Percentiles rank a stretch among this genome's conserved stretches.
These are phyloP conservation scores for Candoia aspera DNA, from an alignment of 2,113 vertebrate species.

Conservation along the genomic window DNA sequence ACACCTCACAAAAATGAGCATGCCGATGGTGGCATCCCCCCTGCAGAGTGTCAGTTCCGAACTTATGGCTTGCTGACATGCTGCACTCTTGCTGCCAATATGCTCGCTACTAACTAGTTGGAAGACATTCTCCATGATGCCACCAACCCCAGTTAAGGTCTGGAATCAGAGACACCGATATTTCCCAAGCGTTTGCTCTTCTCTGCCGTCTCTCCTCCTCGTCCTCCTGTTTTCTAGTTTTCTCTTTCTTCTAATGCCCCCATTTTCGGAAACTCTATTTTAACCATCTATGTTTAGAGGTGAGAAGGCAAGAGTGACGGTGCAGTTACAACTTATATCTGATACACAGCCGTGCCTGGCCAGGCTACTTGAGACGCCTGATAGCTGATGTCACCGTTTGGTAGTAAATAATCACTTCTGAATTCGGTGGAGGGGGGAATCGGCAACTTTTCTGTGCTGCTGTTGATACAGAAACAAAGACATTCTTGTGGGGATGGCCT, in stretches of 20 bases:
- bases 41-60: too few relatives aligned
- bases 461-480: conserved; percentile 34
- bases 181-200: not conserved
- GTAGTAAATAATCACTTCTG: conserved; percentile 42
- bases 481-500: conserved; percentile 15
- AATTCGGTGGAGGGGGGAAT: conserved; percentile 37
- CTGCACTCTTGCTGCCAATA: too few relatives aligned
- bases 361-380: conserved; percentile 40
- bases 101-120: not conserved
- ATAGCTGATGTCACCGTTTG: conserved; percentile 32
- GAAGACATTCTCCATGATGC: too few relatives aligned
- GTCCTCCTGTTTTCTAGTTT: too few relatives aligned
- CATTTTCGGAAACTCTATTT: conserved; percentile 77
- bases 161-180: not conserved
- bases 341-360: conserved; percentile 25
- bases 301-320: conserved; percentile 64
- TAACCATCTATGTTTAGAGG: conserved; percentile 67
- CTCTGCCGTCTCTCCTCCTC: not conserved
- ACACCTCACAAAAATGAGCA: not conserved
- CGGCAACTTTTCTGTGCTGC: conserved; percentile 22
- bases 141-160: not conserved
- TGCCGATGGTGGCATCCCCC: too few relatives aligned
- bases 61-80: too few relatives aligned
- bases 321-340: conserved; percentile 60
- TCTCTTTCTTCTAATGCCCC: conserved; percentile 69